Base-by-base conservation (phyloP, 1,140 invertebrate genomes). In the Pemphigus obesinymphae region DNA sequence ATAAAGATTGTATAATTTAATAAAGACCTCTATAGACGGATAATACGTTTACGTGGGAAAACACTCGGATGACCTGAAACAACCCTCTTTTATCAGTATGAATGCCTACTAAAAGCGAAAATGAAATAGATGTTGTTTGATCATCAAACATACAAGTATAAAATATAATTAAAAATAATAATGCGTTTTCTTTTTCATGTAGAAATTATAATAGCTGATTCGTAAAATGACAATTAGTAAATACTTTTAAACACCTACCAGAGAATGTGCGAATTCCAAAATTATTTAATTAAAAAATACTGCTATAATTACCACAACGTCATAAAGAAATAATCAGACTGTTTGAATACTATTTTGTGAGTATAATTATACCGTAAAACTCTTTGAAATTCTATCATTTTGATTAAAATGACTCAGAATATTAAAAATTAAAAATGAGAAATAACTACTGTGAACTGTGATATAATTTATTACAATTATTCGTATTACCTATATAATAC, bases 1-100 rank as follows among this genome's bases (percentile, higher is more conserved):
- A 43, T 11, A 70, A 15, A 70, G n/a, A 70, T 70, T 43, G 37
- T 17, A 3, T 70, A 70, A 70, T 70, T 70, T 70, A 70, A 70
- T 70, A 26, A 70, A 43, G 34, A 23, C 63, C 31, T 40, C n/a
- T 40, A 40, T 40, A 40, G 37, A n/a, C 31, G 3, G 4, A 23
- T 70, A 70, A 70, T 70, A 37, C 4, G 37, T 70, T 70, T 43
- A 70, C 66, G 37, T 26, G 37, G n/a, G 4, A 26, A 43, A 70
- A 70, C 66, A 70, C 66, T 70, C 26, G 43, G 17, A 70, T 43
- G 66, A 70, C 66, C 37, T 4, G 26, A 70, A 70, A 43, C 20
- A 70, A 70, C 66, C 37, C 66, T 26, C 34, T 40, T 70, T 8
- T 26, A 10, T 6, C n/a, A 15, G 15, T 55, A 26, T 20, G 23